Conservation (phyloP, 2,797 vertebrate genomes). For the Okamejei kenojei region DNA sequence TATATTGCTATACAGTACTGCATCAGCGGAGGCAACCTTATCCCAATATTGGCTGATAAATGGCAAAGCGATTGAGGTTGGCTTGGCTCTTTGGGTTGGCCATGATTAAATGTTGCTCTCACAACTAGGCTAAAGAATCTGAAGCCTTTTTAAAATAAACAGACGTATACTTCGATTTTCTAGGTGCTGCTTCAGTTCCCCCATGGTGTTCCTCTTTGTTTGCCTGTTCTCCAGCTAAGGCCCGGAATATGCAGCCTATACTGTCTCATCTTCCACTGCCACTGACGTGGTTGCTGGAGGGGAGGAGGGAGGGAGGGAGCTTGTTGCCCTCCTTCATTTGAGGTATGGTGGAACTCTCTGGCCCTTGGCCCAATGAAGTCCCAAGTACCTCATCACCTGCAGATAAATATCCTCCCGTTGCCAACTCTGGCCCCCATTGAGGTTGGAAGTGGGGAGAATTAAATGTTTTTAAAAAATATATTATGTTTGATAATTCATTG, state of each 20-base stretch:
- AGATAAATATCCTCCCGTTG: neutral
- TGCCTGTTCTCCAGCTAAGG: neutral
- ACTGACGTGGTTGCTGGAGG: neutral
- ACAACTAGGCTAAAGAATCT: neutral
- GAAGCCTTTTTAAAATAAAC: neutral
- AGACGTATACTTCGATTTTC: neutral
- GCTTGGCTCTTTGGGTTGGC: no score
- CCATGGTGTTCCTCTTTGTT: no score
- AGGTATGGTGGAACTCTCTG: neutral
- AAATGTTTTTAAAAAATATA: no score
- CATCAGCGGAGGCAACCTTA: neutral
- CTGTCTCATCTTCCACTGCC: neutral
- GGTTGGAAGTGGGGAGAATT: neutral
- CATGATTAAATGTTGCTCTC: neutral
- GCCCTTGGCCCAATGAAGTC: neutral
- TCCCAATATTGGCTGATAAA: neutral
- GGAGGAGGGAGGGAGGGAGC: neutral
- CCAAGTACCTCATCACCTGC: neutral
- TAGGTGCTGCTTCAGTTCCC: neutral
- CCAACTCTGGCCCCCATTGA: no score
- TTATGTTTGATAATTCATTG: neutral
- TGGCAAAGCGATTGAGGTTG: neutral
- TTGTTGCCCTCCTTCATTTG: neutral
- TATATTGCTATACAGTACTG: slow-evolving; percentile 2
- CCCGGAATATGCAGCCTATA: no score